phyloP scores from a whole-genome alignment of 2,888 invertebrate genomes.

The Drosophila helvetica region DNA sequence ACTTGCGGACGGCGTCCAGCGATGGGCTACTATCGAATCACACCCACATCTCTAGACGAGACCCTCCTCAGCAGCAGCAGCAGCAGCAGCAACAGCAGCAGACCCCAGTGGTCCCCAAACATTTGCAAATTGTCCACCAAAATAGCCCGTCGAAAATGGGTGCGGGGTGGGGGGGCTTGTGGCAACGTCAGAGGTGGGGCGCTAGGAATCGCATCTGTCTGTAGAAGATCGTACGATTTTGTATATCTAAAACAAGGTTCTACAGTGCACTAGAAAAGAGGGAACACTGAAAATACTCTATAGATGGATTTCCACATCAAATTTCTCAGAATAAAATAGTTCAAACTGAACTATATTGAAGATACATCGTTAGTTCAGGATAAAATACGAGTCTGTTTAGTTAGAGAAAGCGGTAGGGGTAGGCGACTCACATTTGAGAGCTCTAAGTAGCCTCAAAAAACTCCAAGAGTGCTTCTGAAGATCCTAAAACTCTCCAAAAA shows the following conservation, averaged over 20 bases:
- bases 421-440: no score
- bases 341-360: no score
- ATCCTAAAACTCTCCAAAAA: no score
- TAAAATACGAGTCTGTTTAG: no score
- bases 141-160: slow-evolving; percentile 61
- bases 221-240: slow-evolving; percentile 75
- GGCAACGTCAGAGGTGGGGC: slow-evolving; percentile 20
- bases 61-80: not conserved
- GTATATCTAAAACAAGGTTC: slow-evolving; percentile 68
- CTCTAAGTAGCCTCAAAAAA: no score
- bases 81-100: not conserved
- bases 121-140: slow-evolving; percentile 59
- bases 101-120: slow-evolving; percentile 51
- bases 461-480: no score
- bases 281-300: slow-evolving; percentile 50
- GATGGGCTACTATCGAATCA: not conserved
- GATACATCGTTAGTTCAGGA: no score
- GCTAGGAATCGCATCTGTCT: slow-evolving; percentile 48
- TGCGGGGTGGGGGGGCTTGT: slow-evolving; percentile 13
- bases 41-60: not conserved
- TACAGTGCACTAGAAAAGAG: slow-evolving; percentile 9
- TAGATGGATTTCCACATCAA: not conserved
- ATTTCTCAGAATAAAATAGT: no score
- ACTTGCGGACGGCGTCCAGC: not conserved
- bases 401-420: no score